phyloP scores from a whole-genome alignment of 2,797 vertebrate genomes.

The Liasis olivaceus region DNA sequence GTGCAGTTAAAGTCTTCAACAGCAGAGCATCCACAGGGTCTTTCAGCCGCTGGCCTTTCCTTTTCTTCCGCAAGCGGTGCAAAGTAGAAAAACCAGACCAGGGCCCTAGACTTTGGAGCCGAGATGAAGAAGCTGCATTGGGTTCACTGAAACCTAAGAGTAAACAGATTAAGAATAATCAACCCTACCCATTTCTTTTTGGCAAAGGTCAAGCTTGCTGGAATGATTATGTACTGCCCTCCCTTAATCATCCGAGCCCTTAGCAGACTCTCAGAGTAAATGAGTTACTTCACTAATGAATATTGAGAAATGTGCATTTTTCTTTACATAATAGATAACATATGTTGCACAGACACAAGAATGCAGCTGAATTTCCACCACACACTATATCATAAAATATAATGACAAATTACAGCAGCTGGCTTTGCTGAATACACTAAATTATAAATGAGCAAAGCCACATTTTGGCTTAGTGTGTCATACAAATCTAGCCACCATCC shows the following conservation, averaged over 20 bases:
- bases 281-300: not conserved
- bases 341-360: accelerated
- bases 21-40: conserved; percentile 74
- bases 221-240: not conserved
- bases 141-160: conserved; percentile 81
- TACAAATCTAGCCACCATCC: not conserved
- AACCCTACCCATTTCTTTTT: not conserved
- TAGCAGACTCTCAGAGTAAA: not conserved
- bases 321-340: not conserved
- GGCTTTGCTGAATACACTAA: not conserved
- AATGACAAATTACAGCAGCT: not conserved
- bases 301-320: accelerated
- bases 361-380: not conserved
- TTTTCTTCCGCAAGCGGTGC: conserved; percentile 76
- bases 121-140: conserved; percentile 70
- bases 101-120: conserved; percentile 63
- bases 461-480: not conserved
- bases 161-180: not conserved
- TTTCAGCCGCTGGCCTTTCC: conserved; percentile 68
- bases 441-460: not conserved
- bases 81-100: conserved; percentile 73
- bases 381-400: not conserved
- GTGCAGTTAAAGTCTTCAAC: conserved; percentile 70
- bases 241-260: not conserved
- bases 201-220: not conserved